Conservation (phyloP, 1,140 invertebrate genomes). For the Drosophila cardini region DNA sequence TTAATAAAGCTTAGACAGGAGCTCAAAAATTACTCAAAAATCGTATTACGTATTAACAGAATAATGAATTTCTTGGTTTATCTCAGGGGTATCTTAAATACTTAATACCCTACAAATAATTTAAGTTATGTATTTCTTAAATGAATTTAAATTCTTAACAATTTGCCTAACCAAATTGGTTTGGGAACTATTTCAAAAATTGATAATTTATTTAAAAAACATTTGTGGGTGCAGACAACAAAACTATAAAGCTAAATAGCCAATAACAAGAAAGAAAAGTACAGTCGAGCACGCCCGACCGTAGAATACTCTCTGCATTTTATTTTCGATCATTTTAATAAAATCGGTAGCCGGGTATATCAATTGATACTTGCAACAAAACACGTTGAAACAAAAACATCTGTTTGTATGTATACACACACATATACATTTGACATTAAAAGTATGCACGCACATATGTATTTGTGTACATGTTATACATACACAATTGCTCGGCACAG, state of each 20-base stretch:
- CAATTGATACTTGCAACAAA: too few species aligned
- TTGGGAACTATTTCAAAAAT: slow-evolving; percentile 13
- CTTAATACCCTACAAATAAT: slow-evolving; percentile 6
- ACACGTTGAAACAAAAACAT: too few species aligned
- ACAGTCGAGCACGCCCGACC: too few species aligned
- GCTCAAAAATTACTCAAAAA: not conserved
- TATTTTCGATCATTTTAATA: too few species aligned
- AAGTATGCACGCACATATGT: too few species aligned
- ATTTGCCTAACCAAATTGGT: not conserved
- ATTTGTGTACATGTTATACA: too few species aligned
- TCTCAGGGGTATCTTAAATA: not conserved
- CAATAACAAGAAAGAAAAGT: slow-evolving; percentile 42
- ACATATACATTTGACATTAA: too few species aligned
- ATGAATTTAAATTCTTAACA: not conserved
- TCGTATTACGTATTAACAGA: slow-evolving; percentile 8
- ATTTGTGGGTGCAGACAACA: slow-evolving; percentile 46
- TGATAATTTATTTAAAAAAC: slow-evolving; percentile 14
- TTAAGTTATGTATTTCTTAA: not conserved
- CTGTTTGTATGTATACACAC: too few species aligned
- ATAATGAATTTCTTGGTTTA: not conserved
- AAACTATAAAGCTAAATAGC: slow-evolving; percentile 33
- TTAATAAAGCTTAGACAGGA: slow-evolving; percentile 58
- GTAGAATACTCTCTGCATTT: too few species aligned
- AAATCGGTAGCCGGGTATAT: too few species aligned
- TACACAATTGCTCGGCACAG: too few species aligned